A percentile compares a stretch with the other conserved stretches of the same genome.
These are phyloP conservation scores for Rhombomys opimus DNA, from an alignment of 2,113 vertebrate species.

Conservation along the genomic window DNA sequence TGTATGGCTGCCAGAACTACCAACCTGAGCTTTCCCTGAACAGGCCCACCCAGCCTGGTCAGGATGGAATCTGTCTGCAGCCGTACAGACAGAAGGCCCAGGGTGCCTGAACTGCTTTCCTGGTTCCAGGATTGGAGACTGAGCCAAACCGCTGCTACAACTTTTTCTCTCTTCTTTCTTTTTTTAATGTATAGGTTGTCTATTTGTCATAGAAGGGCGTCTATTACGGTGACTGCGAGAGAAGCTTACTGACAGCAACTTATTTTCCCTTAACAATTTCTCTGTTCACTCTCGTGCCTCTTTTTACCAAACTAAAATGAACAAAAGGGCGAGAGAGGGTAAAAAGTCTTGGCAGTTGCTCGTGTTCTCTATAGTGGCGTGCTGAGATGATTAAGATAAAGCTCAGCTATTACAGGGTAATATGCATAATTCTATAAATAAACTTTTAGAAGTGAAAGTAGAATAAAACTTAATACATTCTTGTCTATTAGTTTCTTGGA, in stretches of 20 bases:
- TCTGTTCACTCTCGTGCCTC: neutral
- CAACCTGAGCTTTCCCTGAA: neutral
- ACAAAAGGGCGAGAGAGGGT: neutral
- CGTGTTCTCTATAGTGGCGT: neutral
- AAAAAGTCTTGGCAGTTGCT: neutral
- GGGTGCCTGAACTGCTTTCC: neutral
- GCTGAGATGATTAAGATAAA: neutral
- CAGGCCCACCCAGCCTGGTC: neutral
- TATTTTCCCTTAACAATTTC: constrained; percentile 23
- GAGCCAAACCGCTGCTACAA: neutral
- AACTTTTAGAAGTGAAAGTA: constrained; percentile 25
- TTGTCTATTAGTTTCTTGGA: neutral
- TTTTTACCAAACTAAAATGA: neutral
- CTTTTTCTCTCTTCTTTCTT: neutral
- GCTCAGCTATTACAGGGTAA: neutral
- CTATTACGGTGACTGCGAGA: neutral
- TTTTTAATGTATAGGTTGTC: neutral
- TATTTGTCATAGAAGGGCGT: neutral
- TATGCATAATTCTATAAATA: constrained; percentile 1
- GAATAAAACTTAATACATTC: neutral
- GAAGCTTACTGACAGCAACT: neutral
- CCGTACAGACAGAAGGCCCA: neutral
- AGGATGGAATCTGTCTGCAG: constrained; percentile 37
- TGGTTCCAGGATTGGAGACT: neutral
- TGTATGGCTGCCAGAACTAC: constrained; percentile 52